Evolutionary conservation across 2,888 invertebrate genomes (phyloP), one percentile per base, ranked within the genome.

Genomic region (Acholoe squamosa): DNA sequence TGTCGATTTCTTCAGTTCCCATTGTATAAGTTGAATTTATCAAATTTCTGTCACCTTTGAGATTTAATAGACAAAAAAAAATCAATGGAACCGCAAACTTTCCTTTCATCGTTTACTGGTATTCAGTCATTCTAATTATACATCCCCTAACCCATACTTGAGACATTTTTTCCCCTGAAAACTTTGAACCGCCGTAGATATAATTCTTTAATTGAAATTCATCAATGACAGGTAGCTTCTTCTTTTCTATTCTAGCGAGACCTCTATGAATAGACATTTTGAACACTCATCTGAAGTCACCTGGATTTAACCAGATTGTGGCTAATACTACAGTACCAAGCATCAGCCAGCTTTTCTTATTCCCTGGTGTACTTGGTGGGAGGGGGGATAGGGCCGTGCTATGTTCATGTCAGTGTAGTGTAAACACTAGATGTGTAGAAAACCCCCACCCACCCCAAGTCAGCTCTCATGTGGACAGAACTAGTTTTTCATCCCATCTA

Each of bases 1-100:
- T 28, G 25, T 10, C 3, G 28, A 31, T 86, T 86, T 54, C 80
- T 80, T 80, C 43, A 43, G 80, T 86, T 86, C 86, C 31, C 31
- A 54, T 86, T 54, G 86, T 86, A 52, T 86, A 56, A 86, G 86
- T 86, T 84, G 84, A 84, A 34, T 51, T 86, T 86, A 31, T 54
- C 56, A 86, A 25, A 25, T 54, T 25, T 86, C 25, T 12, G 25
- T 86, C 86, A 86, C 43, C 14, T 76, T 76, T 80, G 80, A 80
- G 33, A 34, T 80, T 43, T 28, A 43, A 28, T 25, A n/a, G 10
- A 71, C 71, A 71, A 31, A 77, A 33, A n/a, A n/a, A n/a, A n/a
- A n/a, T 25, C 16, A 43, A 80, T 43, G 80, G 33, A 80, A 80
- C 43, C 33, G 80, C 80, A 80, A 80, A 34, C 33, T 76, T 31